A percentile compares a stretch with the other conserved stretches of the same genome.
Evolutionary conservation across 2,888 invertebrate genomes (phyloP).

Genomic region (Alloplasta piceator): DNA sequence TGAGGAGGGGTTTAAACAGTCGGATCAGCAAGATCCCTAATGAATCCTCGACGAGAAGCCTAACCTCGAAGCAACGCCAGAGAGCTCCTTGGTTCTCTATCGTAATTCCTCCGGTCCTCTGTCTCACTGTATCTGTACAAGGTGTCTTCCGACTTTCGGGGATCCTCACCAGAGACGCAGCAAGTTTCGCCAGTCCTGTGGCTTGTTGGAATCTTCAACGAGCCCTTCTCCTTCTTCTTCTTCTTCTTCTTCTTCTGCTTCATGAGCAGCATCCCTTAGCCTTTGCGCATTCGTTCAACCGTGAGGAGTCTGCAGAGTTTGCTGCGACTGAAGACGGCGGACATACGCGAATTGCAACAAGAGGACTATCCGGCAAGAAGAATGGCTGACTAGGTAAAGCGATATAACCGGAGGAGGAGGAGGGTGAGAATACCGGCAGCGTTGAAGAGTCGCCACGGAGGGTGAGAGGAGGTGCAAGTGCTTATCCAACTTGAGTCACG

Average conservation of each 20-base stretch:
- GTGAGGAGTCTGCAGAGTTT: slow-evolving; percentile 22
- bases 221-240: slow-evolving; percentile 13
- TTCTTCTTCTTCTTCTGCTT: slow-evolving; percentile 11
- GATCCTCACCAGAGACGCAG: slow-evolving; percentile 59
- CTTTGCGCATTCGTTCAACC: slow-evolving; percentile 16
- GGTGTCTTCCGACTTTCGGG: slow-evolving; percentile 52
- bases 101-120: slow-evolving; percentile 40
- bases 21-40: slow-evolving; percentile 80
- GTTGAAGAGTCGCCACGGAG: slow-evolving; percentile 62
- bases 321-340: slow-evolving; percentile 56
- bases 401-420: slow-evolving; percentile 30
- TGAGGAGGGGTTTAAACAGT: slow-evolving; percentile 69
- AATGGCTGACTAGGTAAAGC: slow-evolving; percentile 13
- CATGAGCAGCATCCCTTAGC: slow-evolving; percentile 28
- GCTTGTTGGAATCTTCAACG: slow-evolving; percentile 61
- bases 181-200: slow-evolving; percentile 62
- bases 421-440: slow-evolving; percentile 28
- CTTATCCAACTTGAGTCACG: slow-evolving; percentile 29
- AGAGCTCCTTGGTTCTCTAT: slow-evolving; percentile 37
- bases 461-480: slow-evolving; percentile 61
- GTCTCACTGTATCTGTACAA: slow-evolving; percentile 24
- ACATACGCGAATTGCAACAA: slow-evolving; percentile 61
- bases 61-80: slow-evolving; percentile 70
- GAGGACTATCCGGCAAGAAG: slow-evolving; percentile 48
- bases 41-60: slow-evolving; percentile 75